Base-by-base conservation (phyloP, 2,888 invertebrate species). In the Drosophila mayaguana region DNA sequence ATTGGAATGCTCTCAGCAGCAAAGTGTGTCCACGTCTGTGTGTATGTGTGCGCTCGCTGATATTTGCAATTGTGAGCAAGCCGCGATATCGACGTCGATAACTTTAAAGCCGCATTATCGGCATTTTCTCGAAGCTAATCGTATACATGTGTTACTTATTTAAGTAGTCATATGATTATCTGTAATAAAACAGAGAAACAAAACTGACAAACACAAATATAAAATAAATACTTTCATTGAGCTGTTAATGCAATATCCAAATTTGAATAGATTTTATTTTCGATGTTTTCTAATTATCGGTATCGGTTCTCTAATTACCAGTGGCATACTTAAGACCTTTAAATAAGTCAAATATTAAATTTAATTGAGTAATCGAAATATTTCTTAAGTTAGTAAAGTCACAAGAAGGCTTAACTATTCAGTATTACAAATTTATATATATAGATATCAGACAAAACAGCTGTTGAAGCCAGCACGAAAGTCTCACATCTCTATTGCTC, bases 1-100 rank as follows among this genome's bases (percentile, higher is more conserved):
- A 77, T 80, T 63, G 77, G 76, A 78, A 80, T 78, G 76, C 64
- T 65, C 36, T 22, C 12, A 45, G 38, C 40, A 51, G 12, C 36
- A 51, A 16, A 25, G 25, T 42, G 16, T 22, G 16, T 8, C 1
- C 16, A 38, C 3, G 43, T 20, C 43, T 34, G 46, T 36, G 54
- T 25, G 38, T 22, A 45, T 56, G 46, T 22, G 46, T 48, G 59
- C 42, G 28, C 16, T 32, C 5, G 12, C 32, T 42, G 14, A 18
- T 14, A 16, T 56, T 32, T 45, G 46, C 38, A 61, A 65, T 57
- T 62, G 80, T 53, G 16, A 40, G 45, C 34, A 79, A 60, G 76
- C 51, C 71, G 43, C 12, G 51, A 36, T 69, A 74, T 68, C 75
- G 80, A 61, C 55, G 1, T 45, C 48, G 45, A 59, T 75, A 40